These are phyloP conservation scores for Eumerus sabulonum DNA, from an alignment of 2,888 invertebrate species.

Conservation along the genomic window DNA sequence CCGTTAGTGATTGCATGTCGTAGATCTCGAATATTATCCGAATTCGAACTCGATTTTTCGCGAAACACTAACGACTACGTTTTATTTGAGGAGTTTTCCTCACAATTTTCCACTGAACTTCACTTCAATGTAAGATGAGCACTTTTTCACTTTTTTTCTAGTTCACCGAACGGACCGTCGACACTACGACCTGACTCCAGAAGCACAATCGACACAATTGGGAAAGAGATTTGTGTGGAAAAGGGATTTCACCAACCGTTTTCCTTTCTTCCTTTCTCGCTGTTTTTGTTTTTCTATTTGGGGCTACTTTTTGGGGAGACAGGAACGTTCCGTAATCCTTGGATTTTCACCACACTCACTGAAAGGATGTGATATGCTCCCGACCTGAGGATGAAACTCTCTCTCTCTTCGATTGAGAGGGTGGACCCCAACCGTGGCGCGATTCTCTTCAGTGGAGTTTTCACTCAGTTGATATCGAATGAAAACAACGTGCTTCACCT, in stretches of 20 bases:
- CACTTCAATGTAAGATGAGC: constrained; percentile 6
- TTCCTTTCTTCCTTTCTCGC: constrained; percentile 1
- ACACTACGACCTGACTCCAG: constrained; percentile 77
- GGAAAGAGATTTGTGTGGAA: constrained; percentile 38
- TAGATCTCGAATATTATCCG: too few species aligned
- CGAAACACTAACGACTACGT: background rate
- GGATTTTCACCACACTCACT: constrained; percentile 23
- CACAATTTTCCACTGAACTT: constrained; percentile 1
- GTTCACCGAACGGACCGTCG: constrained; percentile 64
- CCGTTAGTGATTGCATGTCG: too few species aligned
- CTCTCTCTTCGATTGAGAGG: constrained; percentile 22
- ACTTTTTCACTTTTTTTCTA: constrained; percentile 47
- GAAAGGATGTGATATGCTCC: background rate
- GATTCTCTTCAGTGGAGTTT: constrained; percentile 23
- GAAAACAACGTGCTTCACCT: constrained; percentile 60
- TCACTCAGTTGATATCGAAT: constrained; percentile 55
- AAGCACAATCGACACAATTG: constrained; percentile 78
- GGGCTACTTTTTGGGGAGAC: background rate
- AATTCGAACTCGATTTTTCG: background rate
- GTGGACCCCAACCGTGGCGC: background rate
- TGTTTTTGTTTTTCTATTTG: background rate
- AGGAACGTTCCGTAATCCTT: constrained; percentile 24
- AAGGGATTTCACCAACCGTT: constrained; percentile 43
- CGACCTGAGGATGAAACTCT: constrained; percentile 5
- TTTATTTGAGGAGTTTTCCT: constrained; percentile 1